Percentiles rank a stretch among this genome's conserved stretches.
These are phyloP conservation scores for Hirundo rustica DNA, from an alignment of 2,797 vertebrate genomes.

Conservation along the genomic window DNA sequence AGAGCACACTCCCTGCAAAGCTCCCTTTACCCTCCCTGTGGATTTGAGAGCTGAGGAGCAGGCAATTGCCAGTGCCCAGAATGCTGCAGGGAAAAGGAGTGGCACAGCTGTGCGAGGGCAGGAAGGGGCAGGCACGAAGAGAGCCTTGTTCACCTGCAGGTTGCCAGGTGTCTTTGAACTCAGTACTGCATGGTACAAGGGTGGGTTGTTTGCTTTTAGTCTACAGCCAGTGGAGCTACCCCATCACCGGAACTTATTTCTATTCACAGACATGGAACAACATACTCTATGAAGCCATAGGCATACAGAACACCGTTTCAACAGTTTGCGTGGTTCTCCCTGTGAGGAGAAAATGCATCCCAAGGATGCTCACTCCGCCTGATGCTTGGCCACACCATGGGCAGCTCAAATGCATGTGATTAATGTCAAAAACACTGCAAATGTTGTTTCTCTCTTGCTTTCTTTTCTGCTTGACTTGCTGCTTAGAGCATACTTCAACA, in stretches of 20 bases:
- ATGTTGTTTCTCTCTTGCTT: background rate
- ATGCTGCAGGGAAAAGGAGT: background rate
- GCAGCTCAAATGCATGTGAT: background rate
- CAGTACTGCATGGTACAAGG: background rate
- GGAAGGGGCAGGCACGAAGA: background rate
- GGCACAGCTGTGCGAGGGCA: background rate
- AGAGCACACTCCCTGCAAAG: background rate
- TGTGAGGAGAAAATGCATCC: background rate
- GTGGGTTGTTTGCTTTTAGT: background rate
- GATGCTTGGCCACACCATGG: background rate
- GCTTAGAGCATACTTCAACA: rapidly evolving
- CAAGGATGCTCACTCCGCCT: background rate
- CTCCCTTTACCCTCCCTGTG: background rate
- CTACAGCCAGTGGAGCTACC: background rate
- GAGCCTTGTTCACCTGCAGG: background rate
- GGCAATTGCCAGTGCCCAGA: background rate
- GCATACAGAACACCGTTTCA: background rate
- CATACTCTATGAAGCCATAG: background rate
- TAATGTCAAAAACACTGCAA: background rate
- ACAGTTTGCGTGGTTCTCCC: background rate
- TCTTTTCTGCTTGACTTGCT: background rate
- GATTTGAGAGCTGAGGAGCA: background rate
- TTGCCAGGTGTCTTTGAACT: background rate
- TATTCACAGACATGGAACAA: background rate
- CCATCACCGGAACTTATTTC: background rate